Evolutionary conservation across 2,113 vertebrate genomes (phyloP).

Genomic region (Campylorhamphus procurvoides): DNA sequence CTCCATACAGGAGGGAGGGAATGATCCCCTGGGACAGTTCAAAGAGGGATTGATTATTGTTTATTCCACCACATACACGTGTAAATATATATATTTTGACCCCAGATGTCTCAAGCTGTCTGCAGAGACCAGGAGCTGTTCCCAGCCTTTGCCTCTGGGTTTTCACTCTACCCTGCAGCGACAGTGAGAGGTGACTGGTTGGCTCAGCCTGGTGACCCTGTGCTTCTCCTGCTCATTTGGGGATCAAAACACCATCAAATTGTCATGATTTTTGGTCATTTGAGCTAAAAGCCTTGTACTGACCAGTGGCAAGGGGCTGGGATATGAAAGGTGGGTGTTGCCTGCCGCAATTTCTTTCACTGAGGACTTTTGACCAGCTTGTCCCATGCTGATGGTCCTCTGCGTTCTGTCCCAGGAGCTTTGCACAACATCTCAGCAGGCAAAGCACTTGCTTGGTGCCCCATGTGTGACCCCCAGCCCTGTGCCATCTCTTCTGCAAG

Average conservation of each 20-base stretch:
- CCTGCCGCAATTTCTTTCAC: background rate
- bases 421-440: background rate
- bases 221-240: accelerated
- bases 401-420: background rate
- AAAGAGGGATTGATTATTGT: background rate
- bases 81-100: background rate
- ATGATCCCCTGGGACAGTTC: accelerated
- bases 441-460: background rate
- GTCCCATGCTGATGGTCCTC: background rate
- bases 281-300: background rate
- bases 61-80: background rate
- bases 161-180: background rate
- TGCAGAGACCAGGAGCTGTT: background rate
- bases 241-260: background rate
- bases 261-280: background rate
- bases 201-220: background rate
- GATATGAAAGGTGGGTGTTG: accelerated
- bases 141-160: background rate
- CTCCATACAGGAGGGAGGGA: accelerated
- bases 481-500: background rate
- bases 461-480: background rate
- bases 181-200: background rate
- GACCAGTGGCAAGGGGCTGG: background rate
- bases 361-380: background rate
- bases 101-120: background rate